Evolutionary conservation across 2,888 invertebrate genomes (phyloP), one percentile per base, ranked within the genome.

Genomic region (Acrocera orbiculus): DNA sequence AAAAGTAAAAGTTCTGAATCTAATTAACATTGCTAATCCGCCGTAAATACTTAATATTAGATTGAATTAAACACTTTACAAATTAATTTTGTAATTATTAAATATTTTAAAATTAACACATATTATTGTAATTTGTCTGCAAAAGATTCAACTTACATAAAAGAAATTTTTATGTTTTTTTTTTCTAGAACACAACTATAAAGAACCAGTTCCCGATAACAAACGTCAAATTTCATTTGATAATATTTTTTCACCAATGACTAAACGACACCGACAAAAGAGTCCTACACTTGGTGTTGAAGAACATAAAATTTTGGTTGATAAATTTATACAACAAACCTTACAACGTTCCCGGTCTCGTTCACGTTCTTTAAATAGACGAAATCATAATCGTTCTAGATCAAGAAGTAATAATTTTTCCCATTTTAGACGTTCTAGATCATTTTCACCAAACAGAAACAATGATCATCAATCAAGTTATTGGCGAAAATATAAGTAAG

Each of bases 271-370:
- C 16, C 24, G 25, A 15, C 20, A 25, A 8, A 25, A 10, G 24
- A 16, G 26, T 9, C 35, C 36, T 15, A 37, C 26, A 7, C 35
- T 56, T 3, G 56, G 53, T 30, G 53, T 54, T 38, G 51, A 50
- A 14, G 53, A 51, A 3, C 53, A 57, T 36, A 53, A 52, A 32
- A 44, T 46, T 15, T 46, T 57, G 49, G 57, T 56, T 11, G 56
- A 55, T 9, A 47, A 50, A 32, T 57, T 57, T 37, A 42, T 57
- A 16, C 45, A 44, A 25, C 48, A 43, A 15, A 54, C 48, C 30
- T 32, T 22, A 11, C 29, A 33, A 39, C 22, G 28, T 23, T 13
- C 27, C 7, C 32, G 20, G 8, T 32, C 36, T 4, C 27, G 34
- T 11, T 17, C 13, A 4, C 29, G 32, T 5, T n/a, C 16, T 9